These are phyloP conservation scores for rat (Rattus norvegicus) DNA, from an alignment of 2,113 vertebrate genomes.

Conservation along the genomic window GRCr8 NC_086026.1:22769001-22769500, in stretches of 20 bases:
- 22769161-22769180: slow-evolving; percentile 6
- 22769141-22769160: not conserved
- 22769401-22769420: not conserved
- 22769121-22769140: not conserved
- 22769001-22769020: not conserved
- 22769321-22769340: not conserved
- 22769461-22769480: not conserved
- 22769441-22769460: not conserved
- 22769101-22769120: slow-evolving; percentile 16
- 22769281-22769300: not conserved
- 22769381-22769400: not conserved
- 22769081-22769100: not conserved
- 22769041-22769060: slow-evolving; percentile 1
- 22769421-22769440: not conserved
- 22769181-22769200: slow-evolving; percentile 15
- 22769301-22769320: not conserved
- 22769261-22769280: not conserved
- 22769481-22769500: not conserved
- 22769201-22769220: not conserved
- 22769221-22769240: not conserved
- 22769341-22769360: not conserved
- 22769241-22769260: not conserved
- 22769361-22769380: not conserved
- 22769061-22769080: not conserved
- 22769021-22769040: slow-evolving; percentile 21